A percentile compares a stretch with the other conserved stretches of the same genome.
Evolutionary conservation across 2,113 vertebrate species (phyloP).

Genomic region (Symphodus melops): DNA sequence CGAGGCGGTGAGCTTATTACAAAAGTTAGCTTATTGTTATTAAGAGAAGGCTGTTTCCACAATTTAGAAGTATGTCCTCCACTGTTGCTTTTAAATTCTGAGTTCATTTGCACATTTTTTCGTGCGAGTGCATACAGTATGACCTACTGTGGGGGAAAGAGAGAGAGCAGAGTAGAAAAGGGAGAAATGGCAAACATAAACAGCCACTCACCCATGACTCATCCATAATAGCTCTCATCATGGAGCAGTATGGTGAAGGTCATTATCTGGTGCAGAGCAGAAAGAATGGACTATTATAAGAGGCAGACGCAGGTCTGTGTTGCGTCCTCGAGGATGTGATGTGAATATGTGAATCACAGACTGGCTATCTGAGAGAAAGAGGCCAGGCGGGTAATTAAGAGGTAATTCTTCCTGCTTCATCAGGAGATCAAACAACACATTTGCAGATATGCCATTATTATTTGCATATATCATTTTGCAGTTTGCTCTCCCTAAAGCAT

Average conservation of each 20-base stretch:
- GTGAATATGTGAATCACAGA: conserved; percentile 24
- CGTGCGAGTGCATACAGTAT: background rate
- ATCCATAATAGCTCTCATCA: conserved; percentile 43
- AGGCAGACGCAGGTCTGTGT: conserved; percentile 20
- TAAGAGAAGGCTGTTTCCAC: background rate
- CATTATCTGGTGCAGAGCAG: conserved; percentile 29
- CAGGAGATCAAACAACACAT: background rate
- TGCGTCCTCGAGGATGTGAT: conserved; percentile 5
- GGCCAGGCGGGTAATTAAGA: conserved; percentile 3
- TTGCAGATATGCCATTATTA: too few species aligned
- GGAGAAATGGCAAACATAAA: conserved; percentile 7
- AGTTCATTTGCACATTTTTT: background rate
- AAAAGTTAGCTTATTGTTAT: too few species aligned
- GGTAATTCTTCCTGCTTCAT: conserved; percentile 14
- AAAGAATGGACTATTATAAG: conserved; percentile 10
- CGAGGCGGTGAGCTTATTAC: background rate
- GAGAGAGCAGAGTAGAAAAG: background rate
- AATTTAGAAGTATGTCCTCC: background rate
- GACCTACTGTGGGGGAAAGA: background rate
- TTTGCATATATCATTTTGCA: too few species aligned
- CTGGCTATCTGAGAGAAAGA: background rate
- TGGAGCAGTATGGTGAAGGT: conserved; percentile 44
- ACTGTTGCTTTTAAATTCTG: background rate
- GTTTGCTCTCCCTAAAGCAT: too few species aligned
- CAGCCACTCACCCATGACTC: conserved; percentile 41